Conservation (phyloP, 2,113 vertebrate species). For the Corydoras maculifer region DNA sequence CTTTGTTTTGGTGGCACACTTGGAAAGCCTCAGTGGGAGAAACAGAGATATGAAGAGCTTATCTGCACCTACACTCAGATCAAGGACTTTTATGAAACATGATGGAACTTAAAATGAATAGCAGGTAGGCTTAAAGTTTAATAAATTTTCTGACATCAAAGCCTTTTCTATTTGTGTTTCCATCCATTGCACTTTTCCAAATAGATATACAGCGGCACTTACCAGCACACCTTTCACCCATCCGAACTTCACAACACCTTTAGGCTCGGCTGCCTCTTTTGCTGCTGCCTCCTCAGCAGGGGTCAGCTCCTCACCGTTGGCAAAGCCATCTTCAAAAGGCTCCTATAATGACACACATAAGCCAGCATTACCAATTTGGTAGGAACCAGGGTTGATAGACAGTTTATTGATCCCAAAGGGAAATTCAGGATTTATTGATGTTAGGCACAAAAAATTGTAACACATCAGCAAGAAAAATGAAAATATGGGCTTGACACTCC, state of each 20-base stretch:
- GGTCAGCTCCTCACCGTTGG: conserved; percentile 89
- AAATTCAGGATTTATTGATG: background rate
- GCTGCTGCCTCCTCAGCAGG: conserved; percentile 83
- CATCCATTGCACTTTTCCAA: background rate
- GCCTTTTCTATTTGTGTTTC: background rate
- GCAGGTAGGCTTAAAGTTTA: background rate
- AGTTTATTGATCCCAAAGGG: background rate
- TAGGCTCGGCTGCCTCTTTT: conserved; percentile 78
- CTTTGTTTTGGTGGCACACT: conserved; percentile 14
- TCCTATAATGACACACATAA: conserved; percentile 65
- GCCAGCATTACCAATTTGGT: background rate
- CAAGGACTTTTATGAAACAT: background rate
- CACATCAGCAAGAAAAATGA: too few relatives aligned
- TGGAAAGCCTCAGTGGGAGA: background rate
- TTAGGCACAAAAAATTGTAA: too few relatives aligned
- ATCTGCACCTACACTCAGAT: background rate
- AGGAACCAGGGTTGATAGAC: background rate
- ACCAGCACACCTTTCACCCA: conserved; percentile 98
- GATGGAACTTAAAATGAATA: background rate
- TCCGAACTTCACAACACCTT: conserved; percentile 94
- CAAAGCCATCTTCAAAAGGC: conserved; percentile 93
- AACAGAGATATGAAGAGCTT: background rate
- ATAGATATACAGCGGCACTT: conserved; percentile 46
- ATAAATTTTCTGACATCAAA: background rate
- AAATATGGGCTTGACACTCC: too few relatives aligned